Conservation (phyloP, 2,113 vertebrate genomes). For the Anser cygnoides region DNA sequence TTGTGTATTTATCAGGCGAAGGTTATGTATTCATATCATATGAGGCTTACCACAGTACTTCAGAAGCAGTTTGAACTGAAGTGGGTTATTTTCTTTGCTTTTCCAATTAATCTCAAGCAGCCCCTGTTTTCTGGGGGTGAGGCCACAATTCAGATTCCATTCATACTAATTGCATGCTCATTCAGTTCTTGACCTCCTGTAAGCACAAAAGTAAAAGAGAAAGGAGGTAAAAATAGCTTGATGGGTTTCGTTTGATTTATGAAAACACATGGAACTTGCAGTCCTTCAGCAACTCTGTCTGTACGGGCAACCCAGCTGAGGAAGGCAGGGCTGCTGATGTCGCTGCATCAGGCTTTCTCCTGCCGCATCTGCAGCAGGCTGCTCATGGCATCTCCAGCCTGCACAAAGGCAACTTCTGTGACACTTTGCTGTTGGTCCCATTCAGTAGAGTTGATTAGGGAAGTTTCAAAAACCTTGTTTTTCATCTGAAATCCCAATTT, state of each 20-base stretch:
- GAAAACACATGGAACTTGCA: conserved; percentile 11
- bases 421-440: not conserved
- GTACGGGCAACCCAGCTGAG: not conserved
- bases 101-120: conserved; percentile 54
- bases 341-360: not conserved
- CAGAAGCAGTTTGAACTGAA: conserved; percentile 19
- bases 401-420: not conserved
- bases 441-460: not conserved
- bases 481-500: not conserved
- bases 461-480: not conserved
- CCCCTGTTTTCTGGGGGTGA: conserved; percentile 1
- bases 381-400: not conserved
- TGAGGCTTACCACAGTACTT: not conserved
- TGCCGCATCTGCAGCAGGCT: not conserved
- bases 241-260: conserved; percentile 29
- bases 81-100: conserved; percentile 49
- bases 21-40: not conserved
- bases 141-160: conserved; percentile 16
- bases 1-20: not conserved
- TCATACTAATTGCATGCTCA: not conserved
- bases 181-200: not conserved
- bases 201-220: not conserved
- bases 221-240: not conserved
- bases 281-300: conserved; percentile 19
- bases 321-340: not conserved